Base-by-base conservation (phyloP, 2,888 invertebrate genomes). In the Pycnomerus fuliginosus region DNA sequence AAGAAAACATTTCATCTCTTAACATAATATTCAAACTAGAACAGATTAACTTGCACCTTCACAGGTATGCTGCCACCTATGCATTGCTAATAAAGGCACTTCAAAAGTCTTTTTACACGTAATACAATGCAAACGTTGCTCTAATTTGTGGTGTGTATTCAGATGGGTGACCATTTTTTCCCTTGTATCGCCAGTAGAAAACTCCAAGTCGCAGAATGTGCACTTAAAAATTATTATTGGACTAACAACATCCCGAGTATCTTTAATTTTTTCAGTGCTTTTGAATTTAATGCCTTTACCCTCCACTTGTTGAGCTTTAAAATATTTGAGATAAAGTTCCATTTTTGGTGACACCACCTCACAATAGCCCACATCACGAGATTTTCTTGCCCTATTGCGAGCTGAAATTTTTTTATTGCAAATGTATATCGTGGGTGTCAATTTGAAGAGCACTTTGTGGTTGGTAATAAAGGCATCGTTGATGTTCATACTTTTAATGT, bases 271-370 rank as follows among this genome's bases (percentile, higher is more conserved):
- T 10, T 25, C 7, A 10, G 8, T 25, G 4, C 11, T 8, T 25
- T 8, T 3, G 25, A 25, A 8, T 8, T 55, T 50, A 2, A 50
- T 42, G 8, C 43, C 25, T 2, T 33, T 10, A 16, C 44, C 44
- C 2, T 37, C 43, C 8, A 46, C 49, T 14, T 55, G 52, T 10
- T 40, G 17, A 8, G 24, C 50, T 24, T 37, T 50, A 24, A 56
- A 49, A 36, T 44, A 45, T 10, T 33, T 27, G 16, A 61, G 23
- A 3, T 52, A 32, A 1, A 50, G 48, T 47, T 59, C 56, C 30
- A 58, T 53, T 55, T 52, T 58, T 1, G 62, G 62, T 5, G 52
- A 43, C n/a, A 59, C 50, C 3, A 50, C 49, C 47, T 62, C 62
- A 24, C 52, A 57, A 22, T 55, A 60, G 3, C 50, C 49, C 11